Percentiles rank a stretch among this genome's conserved stretches.
Evolutionary conservation across 2,113 vertebrate species (phyloP).

Genomic region (Malurus alboscapulatus): DNA sequence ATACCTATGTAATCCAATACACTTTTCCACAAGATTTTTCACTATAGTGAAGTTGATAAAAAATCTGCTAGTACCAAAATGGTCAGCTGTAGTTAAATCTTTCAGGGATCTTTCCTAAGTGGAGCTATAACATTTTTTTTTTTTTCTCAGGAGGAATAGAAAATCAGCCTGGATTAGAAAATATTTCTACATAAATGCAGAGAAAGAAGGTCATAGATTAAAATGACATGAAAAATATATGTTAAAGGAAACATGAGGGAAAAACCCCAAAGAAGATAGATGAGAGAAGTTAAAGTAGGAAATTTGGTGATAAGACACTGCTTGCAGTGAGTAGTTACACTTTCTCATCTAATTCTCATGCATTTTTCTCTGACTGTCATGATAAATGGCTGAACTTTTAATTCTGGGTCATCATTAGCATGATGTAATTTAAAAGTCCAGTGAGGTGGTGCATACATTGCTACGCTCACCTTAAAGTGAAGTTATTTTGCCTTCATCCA

Average conservation of each 20-base stretch:
- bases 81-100: neutral
- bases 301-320: neutral
- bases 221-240: neutral
- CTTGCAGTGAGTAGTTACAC: neutral
- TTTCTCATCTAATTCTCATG: neutral
- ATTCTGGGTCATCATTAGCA: neutral
- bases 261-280: neutral
- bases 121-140: neutral
- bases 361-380: neutral
- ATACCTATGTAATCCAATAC: neutral
- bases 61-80: neutral
- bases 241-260: neutral
- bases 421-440: neutral
- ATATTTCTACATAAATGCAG: neutral
- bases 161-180: neutral
- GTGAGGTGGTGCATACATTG: neutral
- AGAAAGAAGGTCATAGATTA: neutral
- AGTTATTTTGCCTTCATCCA: neutral
- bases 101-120: neutral
- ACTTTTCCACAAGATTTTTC: neutral
- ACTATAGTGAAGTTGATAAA: neutral
- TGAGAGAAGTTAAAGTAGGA: neutral
- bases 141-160: neutral
- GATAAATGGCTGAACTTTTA: neutral
- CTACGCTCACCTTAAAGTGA: neutral